These are phyloP conservation scores for Thamnophis sirtalis DNA, from an alignment of 2,113 vertebrate genomes.

Conservation along the genomic window DNA sequence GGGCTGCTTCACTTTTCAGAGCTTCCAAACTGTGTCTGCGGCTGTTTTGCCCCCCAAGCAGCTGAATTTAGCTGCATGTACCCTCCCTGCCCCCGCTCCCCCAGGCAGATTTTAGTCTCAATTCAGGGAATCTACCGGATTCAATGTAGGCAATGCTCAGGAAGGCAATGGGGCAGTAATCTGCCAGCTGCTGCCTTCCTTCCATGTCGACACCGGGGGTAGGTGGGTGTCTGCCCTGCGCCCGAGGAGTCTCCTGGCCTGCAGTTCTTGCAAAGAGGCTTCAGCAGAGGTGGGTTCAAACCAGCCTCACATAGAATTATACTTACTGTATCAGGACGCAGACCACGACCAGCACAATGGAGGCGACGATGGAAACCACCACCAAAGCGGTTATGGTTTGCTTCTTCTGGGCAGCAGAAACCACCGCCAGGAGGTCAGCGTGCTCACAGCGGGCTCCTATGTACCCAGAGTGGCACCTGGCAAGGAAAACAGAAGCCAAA, in stretches of 20 bases:
- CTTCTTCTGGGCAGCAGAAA: conserved; percentile 88
- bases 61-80: too few species aligned
- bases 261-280: neutral
- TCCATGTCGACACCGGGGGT: too few species aligned
- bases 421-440: conserved; percentile 91
- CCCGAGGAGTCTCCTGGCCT: too few species aligned
- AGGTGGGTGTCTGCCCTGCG: neutral
- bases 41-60: neutral
- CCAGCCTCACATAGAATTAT: neutral
- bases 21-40: neutral
- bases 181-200: neutral
- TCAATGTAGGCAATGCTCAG: neutral
- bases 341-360: conserved; percentile 74
- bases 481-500: accelerated
- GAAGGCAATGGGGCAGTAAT: neutral
- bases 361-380: conserved; percentile 83
- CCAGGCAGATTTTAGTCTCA: neutral
- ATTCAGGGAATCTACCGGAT: neutral
- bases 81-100: neutral
- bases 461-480: conserved; percentile 86
- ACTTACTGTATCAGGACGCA: conserved; percentile 92
- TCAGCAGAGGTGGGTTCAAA: neutral
- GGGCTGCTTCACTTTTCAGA: neutral
- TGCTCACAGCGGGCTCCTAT: conserved; percentile 89
- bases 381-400: conserved; percentile 86